These are phyloP conservation scores for Gavia stellata DNA, from an alignment of 2,113 vertebrate species.

Conservation along the genomic window DNA sequence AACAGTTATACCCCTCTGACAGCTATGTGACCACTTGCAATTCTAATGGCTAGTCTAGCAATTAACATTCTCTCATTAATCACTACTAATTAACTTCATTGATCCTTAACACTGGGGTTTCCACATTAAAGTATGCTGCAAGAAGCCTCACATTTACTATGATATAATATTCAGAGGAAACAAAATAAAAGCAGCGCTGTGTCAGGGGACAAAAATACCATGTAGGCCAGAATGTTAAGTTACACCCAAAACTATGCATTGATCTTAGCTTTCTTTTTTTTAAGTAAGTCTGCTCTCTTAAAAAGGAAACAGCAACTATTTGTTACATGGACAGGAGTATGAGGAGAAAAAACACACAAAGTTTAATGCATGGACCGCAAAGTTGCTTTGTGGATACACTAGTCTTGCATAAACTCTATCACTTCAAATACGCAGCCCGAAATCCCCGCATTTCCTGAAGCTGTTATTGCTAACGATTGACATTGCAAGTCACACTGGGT, in stretches of 20 bases:
- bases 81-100: conserved; percentile 89
- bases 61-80: conserved; percentile 80
- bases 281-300: background rate
- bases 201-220: conserved; percentile 2
- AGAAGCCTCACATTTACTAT: conserved; percentile 13
- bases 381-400: background rate
- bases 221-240: background rate
- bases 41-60: conserved; percentile 62
- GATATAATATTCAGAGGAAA: conserved; percentile 33
- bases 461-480: background rate
- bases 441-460: background rate
- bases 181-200: background rate
- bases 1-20: background rate
- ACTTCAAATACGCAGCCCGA: background rate
- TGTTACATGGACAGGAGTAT: background rate
- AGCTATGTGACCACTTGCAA: conserved; percentile 53
- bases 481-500: background rate
- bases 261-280: background rate
- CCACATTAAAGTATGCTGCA: conserved; percentile 15
- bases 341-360: background rate
- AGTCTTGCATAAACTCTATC: background rate
- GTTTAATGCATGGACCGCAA: background rate
- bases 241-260: background rate
- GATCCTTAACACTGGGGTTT: conserved; percentile 70
- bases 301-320: background rate